Base-by-base conservation (phyloP, 1,140 invertebrate species). In the Leptopilina clavipes region DNA sequence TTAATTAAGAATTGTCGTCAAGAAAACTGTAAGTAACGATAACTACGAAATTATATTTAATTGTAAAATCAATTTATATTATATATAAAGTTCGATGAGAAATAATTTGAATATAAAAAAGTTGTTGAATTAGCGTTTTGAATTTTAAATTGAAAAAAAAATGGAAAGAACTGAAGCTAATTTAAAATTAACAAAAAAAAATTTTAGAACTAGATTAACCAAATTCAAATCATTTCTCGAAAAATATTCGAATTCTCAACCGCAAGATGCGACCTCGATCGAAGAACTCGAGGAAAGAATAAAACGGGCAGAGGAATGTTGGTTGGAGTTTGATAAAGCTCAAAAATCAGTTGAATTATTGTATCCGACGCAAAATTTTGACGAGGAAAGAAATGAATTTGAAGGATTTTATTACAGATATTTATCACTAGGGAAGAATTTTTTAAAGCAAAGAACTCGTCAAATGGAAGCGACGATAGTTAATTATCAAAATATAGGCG, bases 171-270 rank as follows among this genome's bases (percentile, higher is more conserved):
- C 48, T 48, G 48, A 52, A 52, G 48, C 12, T 1, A 3, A n/a
- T 52, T 17, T 17, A n/a, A 52, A 17, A n/a, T 52, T 52, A 52
- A n/a, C 14, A 52, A 52, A 52, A 52, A 48, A n/a, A 52, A 52
- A 52, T 52, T 52, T n/a, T 52, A 52, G 14, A n/a, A 52, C 48
- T 52, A 52, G 48, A 52, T n/a, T 52, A 3, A 52, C 48, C 1
- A 52, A 52, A 52, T 52, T 52, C 48, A 52, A 52, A 52, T 52
- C 48, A 52, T 52, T 52, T 52, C 48, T 52, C 48, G 48, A 52
- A 52, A 52, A 52, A 52, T 52, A 52, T 52, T 1, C 14, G 0
- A 52, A n/a, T 52, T n/a, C 1, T 52, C 48, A 52, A n/a, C 3
- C 48, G 2, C 48, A n/a, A 52, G 48, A 52, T 3, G 2, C 14